Evolutionary conservation across 2,888 invertebrate genomes (phyloP).

Genomic region (Crepidodera aurea): DNA sequence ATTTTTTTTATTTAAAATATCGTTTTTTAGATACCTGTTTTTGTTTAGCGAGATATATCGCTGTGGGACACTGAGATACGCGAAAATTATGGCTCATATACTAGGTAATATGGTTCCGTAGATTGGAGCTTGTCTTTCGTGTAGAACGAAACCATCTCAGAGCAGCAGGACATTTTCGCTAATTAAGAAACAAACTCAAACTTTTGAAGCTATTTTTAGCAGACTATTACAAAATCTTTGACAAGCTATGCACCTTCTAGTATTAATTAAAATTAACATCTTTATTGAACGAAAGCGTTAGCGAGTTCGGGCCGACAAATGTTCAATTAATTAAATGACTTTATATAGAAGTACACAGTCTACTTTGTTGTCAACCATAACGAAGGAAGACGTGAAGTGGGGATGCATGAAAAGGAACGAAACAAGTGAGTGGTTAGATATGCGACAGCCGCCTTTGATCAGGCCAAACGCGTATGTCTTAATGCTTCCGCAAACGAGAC

Average conservation of each 20-base stretch:
- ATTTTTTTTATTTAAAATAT: too few relatives aligned
- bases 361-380: not conserved
- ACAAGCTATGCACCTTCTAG: not conserved
- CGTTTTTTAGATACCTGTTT: too few relatives aligned
- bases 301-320: not conserved
- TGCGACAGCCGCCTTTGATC: not conserved
- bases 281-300: not conserved
- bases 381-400: not conserved
- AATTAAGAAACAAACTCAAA: too few relatives aligned
- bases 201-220: not conserved
- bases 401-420: not conserved
- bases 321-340: conserved; percentile 8
- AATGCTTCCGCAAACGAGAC: too few relatives aligned
- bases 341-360: not conserved
- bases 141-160: too few relatives aligned
- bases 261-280: conserved; percentile 3
- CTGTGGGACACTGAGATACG: too few relatives aligned
- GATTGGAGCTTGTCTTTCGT: too few relatives aligned
- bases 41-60: too few relatives aligned
- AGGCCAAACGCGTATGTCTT: not conserved
- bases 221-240: not conserved
- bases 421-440: not conserved
- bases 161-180: too few relatives aligned
- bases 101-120: too few relatives aligned
- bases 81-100: too few relatives aligned